phyloP scores from a whole-genome alignment of 1,140 invertebrate genomes.

The Drosophila tropicalis region DNA sequence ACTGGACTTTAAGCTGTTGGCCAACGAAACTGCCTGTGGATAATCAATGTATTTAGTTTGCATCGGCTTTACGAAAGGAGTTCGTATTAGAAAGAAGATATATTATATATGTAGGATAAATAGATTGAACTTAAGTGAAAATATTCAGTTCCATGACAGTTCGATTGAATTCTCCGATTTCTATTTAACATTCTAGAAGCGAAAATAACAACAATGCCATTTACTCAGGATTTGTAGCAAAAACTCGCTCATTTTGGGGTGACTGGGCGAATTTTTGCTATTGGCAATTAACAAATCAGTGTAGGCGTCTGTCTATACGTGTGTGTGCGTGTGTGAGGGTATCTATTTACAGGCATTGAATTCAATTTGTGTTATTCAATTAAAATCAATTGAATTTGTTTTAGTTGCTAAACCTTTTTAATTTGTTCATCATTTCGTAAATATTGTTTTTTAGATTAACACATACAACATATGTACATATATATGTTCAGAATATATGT shows the following conservation, averaged over 20 bases:
- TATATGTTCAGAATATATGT: not conserved
- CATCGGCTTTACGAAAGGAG: not conserved
- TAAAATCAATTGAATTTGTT: not conserved
- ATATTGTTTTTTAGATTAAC: conserved; percentile 60
- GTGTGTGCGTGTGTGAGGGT: conserved; percentile 17
- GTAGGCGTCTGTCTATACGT: conserved; percentile 4
- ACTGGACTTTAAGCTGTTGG: not conserved
- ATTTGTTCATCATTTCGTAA: conserved; percentile 60
- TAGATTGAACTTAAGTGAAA: not conserved
- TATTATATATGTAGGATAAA: too few relatives aligned
- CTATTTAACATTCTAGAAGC: conserved; percentile 4
- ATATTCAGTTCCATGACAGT: not conserved
- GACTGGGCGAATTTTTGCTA: conserved; percentile 48
- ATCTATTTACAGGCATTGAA: conserved; percentile 52
- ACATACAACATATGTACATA: conserved; percentile 59
- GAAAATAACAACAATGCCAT: conserved; percentile 7
- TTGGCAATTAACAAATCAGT: conserved; percentile 22
- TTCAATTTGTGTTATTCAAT: not conserved
- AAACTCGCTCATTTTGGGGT: conserved; percentile 63
- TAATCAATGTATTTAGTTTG: not conserved
- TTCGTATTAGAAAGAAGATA: too few relatives aligned
- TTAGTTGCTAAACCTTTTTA: conserved; percentile 28
- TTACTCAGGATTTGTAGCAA: conserved; percentile 35
- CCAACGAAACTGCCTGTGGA: not conserved
- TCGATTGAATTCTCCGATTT: conserved; percentile 2